Percentiles rank a stretch among this genome's conserved stretches.
Evolutionary conservation across 2,797 vertebrate genomes (phyloP).

Genomic region (Chaetophractus vellerosus): DNA sequence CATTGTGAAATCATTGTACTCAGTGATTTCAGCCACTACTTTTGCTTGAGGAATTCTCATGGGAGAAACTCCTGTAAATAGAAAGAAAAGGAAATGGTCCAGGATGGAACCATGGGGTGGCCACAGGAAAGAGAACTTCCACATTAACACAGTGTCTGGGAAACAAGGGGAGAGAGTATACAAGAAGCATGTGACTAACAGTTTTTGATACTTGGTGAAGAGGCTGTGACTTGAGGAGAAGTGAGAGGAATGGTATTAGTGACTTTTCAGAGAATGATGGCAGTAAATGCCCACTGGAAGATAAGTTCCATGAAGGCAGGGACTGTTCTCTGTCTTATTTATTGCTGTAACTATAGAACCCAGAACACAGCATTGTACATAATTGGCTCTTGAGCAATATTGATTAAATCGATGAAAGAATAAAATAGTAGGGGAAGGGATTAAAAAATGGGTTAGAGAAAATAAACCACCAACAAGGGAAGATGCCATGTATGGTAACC

Average conservation of each 20-base stretch:
- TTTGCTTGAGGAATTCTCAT: slow-evolving; percentile 44
- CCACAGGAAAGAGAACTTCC: background rate
- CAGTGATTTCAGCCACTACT: background rate
- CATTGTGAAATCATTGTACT: background rate
- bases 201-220: background rate
- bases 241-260: background rate
- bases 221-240: background rate
- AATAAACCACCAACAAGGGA: background rate
- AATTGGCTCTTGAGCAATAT: background rate
- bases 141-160: background rate
- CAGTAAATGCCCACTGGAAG: background rate
- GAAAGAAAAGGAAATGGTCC: background rate
- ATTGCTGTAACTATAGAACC: background rate
- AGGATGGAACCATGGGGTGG: background rate
- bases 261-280: background rate
- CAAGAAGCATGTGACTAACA: background rate
- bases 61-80: background rate
- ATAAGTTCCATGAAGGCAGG: background rate
- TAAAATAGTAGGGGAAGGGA: background rate
- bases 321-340: background rate
- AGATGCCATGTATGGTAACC: no score
- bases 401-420: background rate
- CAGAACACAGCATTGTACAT: background rate
- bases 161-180: background rate
- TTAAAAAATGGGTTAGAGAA: background rate